Evolutionary conservation across 1,140 invertebrate genomes (phyloP), one percentile per base, ranked within the genome.

Genomic region (Achatina immaculata): DNA sequence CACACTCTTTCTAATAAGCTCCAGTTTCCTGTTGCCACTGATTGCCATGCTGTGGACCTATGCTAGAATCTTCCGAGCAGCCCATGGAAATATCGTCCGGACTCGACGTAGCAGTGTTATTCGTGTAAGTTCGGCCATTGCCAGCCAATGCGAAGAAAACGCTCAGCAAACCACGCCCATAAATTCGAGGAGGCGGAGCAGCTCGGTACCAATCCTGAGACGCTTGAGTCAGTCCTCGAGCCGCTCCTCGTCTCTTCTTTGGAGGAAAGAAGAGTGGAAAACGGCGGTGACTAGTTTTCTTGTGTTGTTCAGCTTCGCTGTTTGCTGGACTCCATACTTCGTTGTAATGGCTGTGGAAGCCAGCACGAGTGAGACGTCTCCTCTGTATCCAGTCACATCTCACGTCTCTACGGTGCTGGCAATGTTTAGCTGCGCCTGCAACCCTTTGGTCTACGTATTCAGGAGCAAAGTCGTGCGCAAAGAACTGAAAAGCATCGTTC

Each of bases 11-110:
- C 66, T 90, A 21, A 85, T 88, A 19, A 82, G 81, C 11, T 38
- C 88, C 19, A 90, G 89, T 76, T 95, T 95, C 80, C 84, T 95
- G n/a, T 85, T 94, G 65, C 95, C 95, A 0, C 93, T 95, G 74
- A 85, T 93, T 19, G 93, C 93, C 0, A 93, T 95, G 4, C 93
- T 94, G 58, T 94, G 94, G 90, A 94, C 95, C 80, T 95, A 95
- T 86, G 91, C 93, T 66, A 93, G 93, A 55, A 95, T 95, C 78
- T 95, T 95, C 85, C 93, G 92, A 24, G 95, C 95, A 21, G 95
- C 95, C 0, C 92, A 94, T 51, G 93, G 93, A 72, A 95, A 95
- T 83, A 95, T 94, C 40, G 92, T 95, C 84, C 90, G 95, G 40
- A 94, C 95, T 78, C 91, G 95, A 36, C 92, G 94, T 74, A 94